Evolutionary conservation across 2,797 vertebrate species (phyloP), one percentile per base, ranked within the genome.

Genomic region (Cynodonichthys magdalenae): DNA sequence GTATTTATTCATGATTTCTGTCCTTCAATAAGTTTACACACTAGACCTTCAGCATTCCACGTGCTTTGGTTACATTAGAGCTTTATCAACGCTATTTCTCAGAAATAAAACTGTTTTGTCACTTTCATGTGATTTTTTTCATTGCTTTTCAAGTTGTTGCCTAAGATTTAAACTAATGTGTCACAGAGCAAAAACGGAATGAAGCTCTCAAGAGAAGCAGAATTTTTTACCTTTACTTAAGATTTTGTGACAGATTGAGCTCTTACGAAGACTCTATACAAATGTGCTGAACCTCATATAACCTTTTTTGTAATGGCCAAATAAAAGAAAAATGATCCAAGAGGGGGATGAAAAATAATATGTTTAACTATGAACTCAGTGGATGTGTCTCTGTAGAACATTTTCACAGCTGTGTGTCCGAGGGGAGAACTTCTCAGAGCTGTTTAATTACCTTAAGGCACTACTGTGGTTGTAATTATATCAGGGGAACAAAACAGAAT

Each of bases 1-100:
- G 81, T 79, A 85, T 88, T 84, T 84, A 88, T 90, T 86, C 63
- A 74, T 82, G 69, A 64, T 69, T 75, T 77, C 45, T 79, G 48
- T 72, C 61, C 63, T 69, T 55, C 6, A n/a, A 65, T 63, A 64
- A 53, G 42, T 71, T 59, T 48, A 74, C 62, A 59, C 60, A 24
- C 64, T 70, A 46, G 20, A 76, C 75, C 73, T 71, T 62, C 62
- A 73, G 69, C 74, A 67, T 60, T 49, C 61, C 18, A 31, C 52
- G 42, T 39, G 51, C 61, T 63, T 49, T 77, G 64, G 80, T 88
- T 64, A 60, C 77, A 69, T 80, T 74, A 50, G 42, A 60, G 47
- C 59, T 75, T 79, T 71, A 67, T 78, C 53, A 49, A 79, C 84
- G 78, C 51, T 42, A 27, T 82, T 82, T 81, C 80, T 64, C 63